A percentile compares a stretch with the other conserved stretches of the same genome.
Conservation (phyloP, 92 coral and sea anemone species). For the Parazoanthus atlanticus region DNA sequence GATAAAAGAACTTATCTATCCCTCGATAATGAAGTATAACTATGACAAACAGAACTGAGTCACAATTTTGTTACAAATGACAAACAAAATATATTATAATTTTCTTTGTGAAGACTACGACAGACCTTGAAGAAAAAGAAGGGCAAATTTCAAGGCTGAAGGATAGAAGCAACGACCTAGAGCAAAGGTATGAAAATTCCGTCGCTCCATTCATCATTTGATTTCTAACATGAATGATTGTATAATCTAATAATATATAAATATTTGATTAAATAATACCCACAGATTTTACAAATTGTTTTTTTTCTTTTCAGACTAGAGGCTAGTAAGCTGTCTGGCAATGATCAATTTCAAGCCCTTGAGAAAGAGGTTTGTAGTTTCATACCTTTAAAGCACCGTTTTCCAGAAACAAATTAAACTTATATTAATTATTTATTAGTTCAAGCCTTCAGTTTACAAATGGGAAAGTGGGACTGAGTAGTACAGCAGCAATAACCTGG, state of each 20-base stretch:
- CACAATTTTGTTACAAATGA: not conserved
- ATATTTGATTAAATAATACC: no score
- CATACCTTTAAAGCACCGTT: not conserved
- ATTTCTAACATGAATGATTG: no score
- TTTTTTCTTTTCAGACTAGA: slow-evolving; percentile 60
- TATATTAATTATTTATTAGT: no score
- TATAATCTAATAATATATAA: no score
- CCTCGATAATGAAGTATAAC: no score
- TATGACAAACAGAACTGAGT: not conserved
- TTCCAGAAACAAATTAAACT: not conserved
- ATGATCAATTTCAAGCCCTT: slow-evolving; percentile 86
- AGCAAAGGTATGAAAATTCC: slow-evolving; percentile 69
- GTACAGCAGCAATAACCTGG: no score
- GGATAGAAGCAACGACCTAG: slow-evolving; percentile 79
- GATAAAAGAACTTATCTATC: no score
- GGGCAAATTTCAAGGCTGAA: slow-evolving; percentile 63
- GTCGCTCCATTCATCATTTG: not conserved
- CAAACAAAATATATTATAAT: not conserved
- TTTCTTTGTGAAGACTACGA: slow-evolving; percentile 55
- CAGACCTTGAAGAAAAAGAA: slow-evolving; percentile 83
- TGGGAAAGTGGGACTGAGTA: not conserved
- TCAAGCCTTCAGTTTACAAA: not conserved
- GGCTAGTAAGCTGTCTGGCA: slow-evolving; percentile 79
- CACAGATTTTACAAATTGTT: not conserved
- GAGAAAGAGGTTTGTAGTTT: slow-evolving; percentile 82